These are phyloP conservation scores for Macrosiphum euphorbiae DNA, from an alignment of 2,888 invertebrate genomes.

Conservation along the genomic window DNA sequence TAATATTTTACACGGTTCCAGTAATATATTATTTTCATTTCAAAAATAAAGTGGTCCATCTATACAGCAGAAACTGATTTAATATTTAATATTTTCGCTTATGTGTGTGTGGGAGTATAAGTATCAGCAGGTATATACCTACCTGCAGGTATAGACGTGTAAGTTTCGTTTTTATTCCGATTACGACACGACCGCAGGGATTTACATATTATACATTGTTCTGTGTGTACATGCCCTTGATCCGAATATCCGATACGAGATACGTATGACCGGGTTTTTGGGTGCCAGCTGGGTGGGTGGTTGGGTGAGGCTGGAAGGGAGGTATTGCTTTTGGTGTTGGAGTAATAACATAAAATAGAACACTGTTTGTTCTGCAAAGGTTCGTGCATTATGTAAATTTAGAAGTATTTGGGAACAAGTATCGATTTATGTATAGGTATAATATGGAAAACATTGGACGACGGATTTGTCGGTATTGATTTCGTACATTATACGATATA, in stretches of 20 bases:
- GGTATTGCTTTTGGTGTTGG: conserved; percentile 39
- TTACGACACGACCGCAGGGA: conserved; percentile 13
- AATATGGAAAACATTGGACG: background rate
- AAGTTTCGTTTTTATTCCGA: conserved; percentile 15
- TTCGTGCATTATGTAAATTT: conserved; percentile 1
- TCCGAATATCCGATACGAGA: background rate
- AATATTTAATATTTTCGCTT: background rate
- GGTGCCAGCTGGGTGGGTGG: background rate
- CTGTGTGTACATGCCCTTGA: background rate
- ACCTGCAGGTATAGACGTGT: background rate
- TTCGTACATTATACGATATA: background rate
- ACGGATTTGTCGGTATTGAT: background rate
- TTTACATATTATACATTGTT: conserved; percentile 19
- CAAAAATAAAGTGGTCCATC: background rate
- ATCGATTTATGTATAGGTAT: background rate
- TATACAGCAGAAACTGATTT: background rate
- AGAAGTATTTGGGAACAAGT: background rate
- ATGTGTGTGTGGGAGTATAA: background rate
- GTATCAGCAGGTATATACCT: background rate
- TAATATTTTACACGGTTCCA: background rate
- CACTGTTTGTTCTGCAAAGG: conserved; percentile 1
- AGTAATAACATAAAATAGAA: conserved; percentile 23
- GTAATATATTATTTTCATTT: background rate
- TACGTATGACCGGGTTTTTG: too few species aligned
- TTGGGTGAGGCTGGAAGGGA: background rate